Conservation (phyloP, 2,113 vertebrate species). For the Nerophis ophidion region DNA sequence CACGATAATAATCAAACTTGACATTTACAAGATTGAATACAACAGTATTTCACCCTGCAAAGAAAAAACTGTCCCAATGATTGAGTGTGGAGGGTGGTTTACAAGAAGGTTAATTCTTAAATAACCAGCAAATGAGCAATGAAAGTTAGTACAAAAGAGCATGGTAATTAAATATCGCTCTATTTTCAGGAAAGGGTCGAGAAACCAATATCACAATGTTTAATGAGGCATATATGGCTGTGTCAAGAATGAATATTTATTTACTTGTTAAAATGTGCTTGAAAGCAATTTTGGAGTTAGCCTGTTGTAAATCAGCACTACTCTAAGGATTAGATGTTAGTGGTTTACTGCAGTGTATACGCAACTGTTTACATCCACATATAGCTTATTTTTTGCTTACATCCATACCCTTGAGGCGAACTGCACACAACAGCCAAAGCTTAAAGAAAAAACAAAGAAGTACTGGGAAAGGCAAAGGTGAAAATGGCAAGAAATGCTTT, state of each 20-base stretch:
- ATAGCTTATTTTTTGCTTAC: slow-evolving; percentile 12
- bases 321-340: slow-evolving; percentile 12
- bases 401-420: slow-evolving; percentile 33
- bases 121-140: too few relatives aligned
- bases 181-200: background rate
- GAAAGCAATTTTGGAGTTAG: background rate
- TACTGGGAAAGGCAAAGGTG: slow-evolving; percentile 29
- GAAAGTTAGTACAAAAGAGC: too few relatives aligned
- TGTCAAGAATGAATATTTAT: too few relatives aligned
- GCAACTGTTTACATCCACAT: slow-evolving; percentile 6
- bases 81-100: too few relatives aligned
- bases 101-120: too few relatives aligned
- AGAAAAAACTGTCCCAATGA: background rate
- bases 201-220: background rate
- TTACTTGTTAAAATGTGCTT: too few relatives aligned
- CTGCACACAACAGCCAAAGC: slow-evolving; percentile 13
- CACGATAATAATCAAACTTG: background rate
- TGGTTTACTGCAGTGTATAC: slow-evolving; percentile 5
- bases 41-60: background rate
- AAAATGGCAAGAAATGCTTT: slow-evolving; percentile 47
- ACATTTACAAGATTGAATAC: background rate
- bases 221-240: background rate
- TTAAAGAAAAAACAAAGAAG: slow-evolving; percentile 14
- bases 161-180: too few relatives aligned
- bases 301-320: slow-evolving; percentile 3